phyloP scores from a whole-genome alignment of 2,888 invertebrate species.

The Clivina fossor region DNA sequence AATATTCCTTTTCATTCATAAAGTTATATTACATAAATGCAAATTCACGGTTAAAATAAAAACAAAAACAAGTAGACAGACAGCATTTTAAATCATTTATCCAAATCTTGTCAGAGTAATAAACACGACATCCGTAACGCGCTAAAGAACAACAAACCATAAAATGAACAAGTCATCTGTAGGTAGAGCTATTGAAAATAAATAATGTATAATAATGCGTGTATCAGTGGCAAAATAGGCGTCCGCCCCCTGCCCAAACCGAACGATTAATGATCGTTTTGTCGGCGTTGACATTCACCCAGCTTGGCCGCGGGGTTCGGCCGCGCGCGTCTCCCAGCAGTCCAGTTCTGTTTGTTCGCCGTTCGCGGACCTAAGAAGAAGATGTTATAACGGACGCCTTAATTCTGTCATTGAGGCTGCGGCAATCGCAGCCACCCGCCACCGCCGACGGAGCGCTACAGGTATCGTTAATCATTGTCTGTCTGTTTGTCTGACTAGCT shows the following conservation, averaged over 20 bases:
- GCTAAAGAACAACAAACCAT: too few species aligned
- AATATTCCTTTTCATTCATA: too few species aligned
- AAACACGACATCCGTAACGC: too few species aligned
- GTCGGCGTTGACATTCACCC: slow-evolving; percentile 27
- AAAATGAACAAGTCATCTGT: too few species aligned
- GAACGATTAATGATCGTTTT: slow-evolving; percentile 25
- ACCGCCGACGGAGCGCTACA: slow-evolving; percentile 31
- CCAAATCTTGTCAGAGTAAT: too few species aligned
- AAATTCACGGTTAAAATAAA: too few species aligned
- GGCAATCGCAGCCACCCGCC: too few species aligned
- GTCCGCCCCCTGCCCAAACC: slow-evolving; percentile 3
- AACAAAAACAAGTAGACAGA: too few species aligned
- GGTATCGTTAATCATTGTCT: slow-evolving; percentile 35
- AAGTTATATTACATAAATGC: too few species aligned
- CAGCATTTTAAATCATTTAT: too few species aligned
- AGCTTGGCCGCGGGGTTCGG: too few species aligned
- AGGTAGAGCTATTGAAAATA: too few species aligned
- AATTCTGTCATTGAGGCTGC: slow-evolving; percentile 35
- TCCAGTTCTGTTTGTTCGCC: slow-evolving; percentile 17
- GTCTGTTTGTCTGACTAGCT: slow-evolving; percentile 26
- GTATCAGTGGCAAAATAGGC: not conserved
- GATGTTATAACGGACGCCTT: slow-evolving; percentile 34
- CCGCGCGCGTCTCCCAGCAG: slow-evolving; percentile 8
- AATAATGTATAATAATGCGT: not conserved
- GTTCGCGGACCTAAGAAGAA: slow-evolving; percentile 21